Percentiles rank a stretch among this genome's conserved stretches.
phyloP scores from a whole-genome alignment of 2,113 vertebrate genomes.

The Holacanthus passer region DNA sequence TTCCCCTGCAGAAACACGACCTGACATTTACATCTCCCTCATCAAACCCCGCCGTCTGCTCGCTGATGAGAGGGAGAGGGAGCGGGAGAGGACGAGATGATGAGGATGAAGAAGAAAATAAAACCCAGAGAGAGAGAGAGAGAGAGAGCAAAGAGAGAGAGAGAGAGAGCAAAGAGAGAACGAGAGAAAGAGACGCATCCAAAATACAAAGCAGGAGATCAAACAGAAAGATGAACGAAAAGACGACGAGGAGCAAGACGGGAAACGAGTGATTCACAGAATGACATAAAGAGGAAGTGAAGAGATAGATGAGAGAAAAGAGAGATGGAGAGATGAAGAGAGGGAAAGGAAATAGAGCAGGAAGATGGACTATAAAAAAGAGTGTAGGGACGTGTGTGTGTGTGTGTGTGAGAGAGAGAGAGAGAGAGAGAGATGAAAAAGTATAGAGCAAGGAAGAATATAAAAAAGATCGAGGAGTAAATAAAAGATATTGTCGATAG shows the following conservation, averaged over 20 bases:
- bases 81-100: neutral
- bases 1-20: constrained; percentile 43
- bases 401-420: neutral
- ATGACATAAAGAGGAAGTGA: constrained; percentile 19
- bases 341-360: neutral
- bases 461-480: constrained; percentile 21
- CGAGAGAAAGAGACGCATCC: neutral
- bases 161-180: neutral
- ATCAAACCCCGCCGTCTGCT: constrained; percentile 61
- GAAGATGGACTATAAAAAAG: constrained; percentile 21
- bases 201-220: constrained; percentile 67
- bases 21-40: constrained; percentile 72
- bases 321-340: constrained; percentile 8
- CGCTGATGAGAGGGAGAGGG: constrained; percentile 39
- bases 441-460: neutral
- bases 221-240: constrained; percentile 58
- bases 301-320: constrained; percentile 1
- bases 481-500: constrained; percentile 31
- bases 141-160: constrained; percentile 1
- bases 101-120: constrained; percentile 20
- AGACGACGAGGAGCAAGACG: constrained; percentile 7
- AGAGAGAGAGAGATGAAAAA: neutral
- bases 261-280: constrained; percentile 37
- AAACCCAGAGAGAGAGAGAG: neutral
- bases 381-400: constrained; percentile 9